Percentiles rank a stretch among this genome's conserved stretches.
These are phyloP conservation scores for Carassius auratus DNA, from an alignment of 2,113 vertebrate species.

Conservation along the genomic window DNA sequence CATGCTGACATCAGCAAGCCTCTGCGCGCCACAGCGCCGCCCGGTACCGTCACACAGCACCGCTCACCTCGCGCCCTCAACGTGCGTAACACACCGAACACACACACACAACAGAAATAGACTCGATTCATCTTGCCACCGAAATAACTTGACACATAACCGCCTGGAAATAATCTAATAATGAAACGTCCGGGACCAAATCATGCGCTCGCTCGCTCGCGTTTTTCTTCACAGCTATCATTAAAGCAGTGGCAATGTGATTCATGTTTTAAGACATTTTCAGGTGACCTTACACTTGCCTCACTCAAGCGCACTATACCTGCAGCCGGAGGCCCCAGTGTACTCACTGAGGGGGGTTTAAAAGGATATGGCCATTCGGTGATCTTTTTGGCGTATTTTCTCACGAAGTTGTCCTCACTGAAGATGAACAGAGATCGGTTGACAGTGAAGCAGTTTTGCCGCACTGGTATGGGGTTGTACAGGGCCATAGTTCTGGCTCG, in stretches of 20 bases:
- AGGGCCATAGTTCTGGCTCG: slow-evolving; percentile 97
- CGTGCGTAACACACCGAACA: slow-evolving; percentile 17
- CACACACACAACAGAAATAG: background rate
- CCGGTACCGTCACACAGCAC: slow-evolving; percentile 27
- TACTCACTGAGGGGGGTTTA: slow-evolving; percentile 40
- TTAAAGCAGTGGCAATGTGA: background rate
- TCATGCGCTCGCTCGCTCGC: background rate
- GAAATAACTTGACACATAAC: slow-evolving; percentile 11
- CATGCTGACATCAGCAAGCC: slow-evolving; percentile 82
- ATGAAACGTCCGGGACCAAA: background rate
- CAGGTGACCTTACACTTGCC: slow-evolving; percentile 23
- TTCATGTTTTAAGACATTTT: slow-evolving; percentile 1
- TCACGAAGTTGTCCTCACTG: slow-evolving; percentile 98
- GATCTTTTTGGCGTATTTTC: slow-evolving; percentile 99
- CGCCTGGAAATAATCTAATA: background rate
- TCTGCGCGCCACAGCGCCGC: slow-evolving; percentile 64
- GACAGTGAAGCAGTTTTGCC: slow-evolving; percentile 97
- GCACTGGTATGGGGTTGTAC: slow-evolving; percentile 97
- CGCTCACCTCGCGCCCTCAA: slow-evolving; percentile 1
- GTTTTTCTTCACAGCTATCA: background rate
- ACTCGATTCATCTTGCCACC: background rate
- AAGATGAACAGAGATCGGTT: slow-evolving; percentile 99
- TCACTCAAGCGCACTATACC: slow-evolving; percentile 19
- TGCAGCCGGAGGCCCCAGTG: slow-evolving; percentile 15
- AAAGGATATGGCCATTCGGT: slow-evolving; percentile 99